Evolutionary conservation across 37 sponge, comb jelly and placozoan genomes (phyloP).

Genomic region (Hexactinellida sp.): DNA sequence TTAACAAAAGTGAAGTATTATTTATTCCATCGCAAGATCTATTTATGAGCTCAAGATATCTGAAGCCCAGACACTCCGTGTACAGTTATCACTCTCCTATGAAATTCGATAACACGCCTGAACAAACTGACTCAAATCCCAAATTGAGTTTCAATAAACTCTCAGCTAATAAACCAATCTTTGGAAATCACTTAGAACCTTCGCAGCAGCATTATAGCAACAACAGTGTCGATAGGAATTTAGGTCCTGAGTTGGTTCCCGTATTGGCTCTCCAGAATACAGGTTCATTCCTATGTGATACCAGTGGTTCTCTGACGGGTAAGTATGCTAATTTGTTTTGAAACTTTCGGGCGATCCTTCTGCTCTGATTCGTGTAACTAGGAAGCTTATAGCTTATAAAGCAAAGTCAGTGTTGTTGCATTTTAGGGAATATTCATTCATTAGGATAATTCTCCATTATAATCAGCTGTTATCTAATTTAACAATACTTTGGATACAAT

Average conservation of each 20-base stretch:
- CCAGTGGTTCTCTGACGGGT: background rate
- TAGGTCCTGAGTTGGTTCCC: background rate
- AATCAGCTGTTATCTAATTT: too few species aligned
- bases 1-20: background rate
- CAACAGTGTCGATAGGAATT: background rate
- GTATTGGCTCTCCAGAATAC: background rate
- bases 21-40: background rate
- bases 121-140: background rate
- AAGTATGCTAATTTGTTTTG: too few species aligned
- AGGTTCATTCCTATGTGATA: background rate
- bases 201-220: background rate
- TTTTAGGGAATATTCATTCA: too few species aligned
- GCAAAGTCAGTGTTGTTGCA: too few species aligned
- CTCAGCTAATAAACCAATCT: too few species aligned
- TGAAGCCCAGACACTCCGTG: background rate
- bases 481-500: too few species aligned
- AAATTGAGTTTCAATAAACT: background rate
- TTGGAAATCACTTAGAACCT: background rate
- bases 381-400: too few species aligned
- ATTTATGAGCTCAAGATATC: background rate
- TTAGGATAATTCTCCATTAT: too few species aligned
- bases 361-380: too few species aligned
- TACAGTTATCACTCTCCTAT: background rate
- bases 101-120: background rate
- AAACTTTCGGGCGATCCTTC: too few species aligned